Base-by-base conservation (phyloP, 2,888 invertebrate genomes). In the Patella ulyssiponensis region DNA sequence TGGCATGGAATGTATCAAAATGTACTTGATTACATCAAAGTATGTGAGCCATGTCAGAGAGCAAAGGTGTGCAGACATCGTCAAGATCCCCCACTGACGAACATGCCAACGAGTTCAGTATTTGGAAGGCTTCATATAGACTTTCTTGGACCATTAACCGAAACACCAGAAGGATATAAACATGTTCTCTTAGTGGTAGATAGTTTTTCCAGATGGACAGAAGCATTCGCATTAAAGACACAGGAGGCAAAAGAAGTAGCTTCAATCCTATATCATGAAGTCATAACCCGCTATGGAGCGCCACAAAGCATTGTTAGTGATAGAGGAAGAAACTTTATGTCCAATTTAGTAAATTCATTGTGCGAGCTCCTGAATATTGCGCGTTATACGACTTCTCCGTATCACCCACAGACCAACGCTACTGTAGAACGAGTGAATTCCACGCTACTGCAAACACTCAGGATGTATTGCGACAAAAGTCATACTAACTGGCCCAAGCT, bases 141-240 rank as follows among this genome's bases (percentile, higher is more conserved):
- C 51, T 77, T 84, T 58, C 23, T 83, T 5, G 82, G 82, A 14
- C 80, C 82, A 3, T 58, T 84, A 20, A 74, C 82, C 27, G 73
- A 69, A 69, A 75, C 76, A 7, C 52, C 54, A 58, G 75, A 82
- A 33, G 81, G 96, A 95, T 92, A 96, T 96, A 90, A 96, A 94
- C 92, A 82, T 69, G 78, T 81, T 15, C 72, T 83, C 9, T 73
- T 82, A n/a, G 70, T 81, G 33, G 81, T 82, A 15, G 81, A 84
- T 20, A 77, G 77, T 20, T 82, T 78, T 54, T 73, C 79, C 5
- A 74, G 75, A 20, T 85, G 81, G 80, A 58, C 79, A 64, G 85
- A 85, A 74, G 81, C 80, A 3, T 81, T 85, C 71, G 81, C 83
- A 5, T 33, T 82, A 70, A 79, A 75, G 58, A 77, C 81, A 12